These are phyloP conservation scores for Pampusana beccarii DNA, from an alignment of 2,113 vertebrate genomes.

Conservation along the genomic window DNA sequence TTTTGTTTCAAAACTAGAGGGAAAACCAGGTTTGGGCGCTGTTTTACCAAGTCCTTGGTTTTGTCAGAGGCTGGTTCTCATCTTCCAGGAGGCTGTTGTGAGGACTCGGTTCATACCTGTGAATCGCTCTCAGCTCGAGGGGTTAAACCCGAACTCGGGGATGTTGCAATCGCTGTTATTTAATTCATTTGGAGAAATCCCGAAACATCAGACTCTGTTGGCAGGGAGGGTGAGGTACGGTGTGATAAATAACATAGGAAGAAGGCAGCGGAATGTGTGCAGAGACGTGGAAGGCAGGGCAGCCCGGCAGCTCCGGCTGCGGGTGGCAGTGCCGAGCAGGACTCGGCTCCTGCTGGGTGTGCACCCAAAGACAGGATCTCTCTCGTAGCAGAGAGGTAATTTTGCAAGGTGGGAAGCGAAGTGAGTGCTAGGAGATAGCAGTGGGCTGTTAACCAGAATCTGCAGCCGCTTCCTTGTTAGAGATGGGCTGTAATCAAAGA, in stretches of 20 bases:
- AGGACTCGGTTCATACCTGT: background rate
- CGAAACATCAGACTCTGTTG: background rate
- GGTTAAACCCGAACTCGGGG: background rate
- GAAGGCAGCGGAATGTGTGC: accelerated
- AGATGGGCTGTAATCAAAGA: accelerated
- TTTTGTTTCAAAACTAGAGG: background rate
- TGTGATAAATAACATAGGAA: accelerated
- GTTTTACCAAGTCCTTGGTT: background rate
- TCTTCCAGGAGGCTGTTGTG: background rate
- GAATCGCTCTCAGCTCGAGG: accelerated
- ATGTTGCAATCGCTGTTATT: accelerated
- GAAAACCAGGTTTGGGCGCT: background rate
- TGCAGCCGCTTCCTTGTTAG: accelerated
- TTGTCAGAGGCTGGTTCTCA: background rate
- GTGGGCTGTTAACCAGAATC: background rate
- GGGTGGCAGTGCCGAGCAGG: constrained; percentile 52
- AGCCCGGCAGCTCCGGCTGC: background rate
- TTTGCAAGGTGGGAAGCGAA: background rate
- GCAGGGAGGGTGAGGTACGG: background rate
- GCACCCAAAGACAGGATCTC: background rate
- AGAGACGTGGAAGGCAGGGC: background rate
- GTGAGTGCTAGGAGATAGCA: background rate
- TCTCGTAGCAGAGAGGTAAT: background rate
- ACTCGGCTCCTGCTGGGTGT: background rate
- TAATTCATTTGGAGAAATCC: accelerated